These are phyloP conservation scores for Drosophila longiperda DNA, from an alignment of 2,888 invertebrate species.

Conservation along the genomic window DNA sequence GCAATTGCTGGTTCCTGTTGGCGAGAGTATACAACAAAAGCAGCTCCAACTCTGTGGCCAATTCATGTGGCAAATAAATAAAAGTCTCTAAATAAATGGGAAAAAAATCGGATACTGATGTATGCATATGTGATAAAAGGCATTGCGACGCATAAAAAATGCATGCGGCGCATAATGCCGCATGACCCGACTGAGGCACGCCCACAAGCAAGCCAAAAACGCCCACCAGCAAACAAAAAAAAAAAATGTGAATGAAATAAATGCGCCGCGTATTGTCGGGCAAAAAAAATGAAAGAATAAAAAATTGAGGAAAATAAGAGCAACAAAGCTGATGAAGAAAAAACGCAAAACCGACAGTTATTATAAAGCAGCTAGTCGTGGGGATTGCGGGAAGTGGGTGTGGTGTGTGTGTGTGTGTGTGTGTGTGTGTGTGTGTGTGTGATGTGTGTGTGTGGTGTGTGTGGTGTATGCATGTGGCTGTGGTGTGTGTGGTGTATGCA, in stretches of 20 bases:
- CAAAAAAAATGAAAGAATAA: conserved; percentile 41
- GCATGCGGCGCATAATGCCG: conserved; percentile 71
- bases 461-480: conserved; percentile 40
- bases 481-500: conserved; percentile 28
- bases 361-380: conserved; percentile 63
- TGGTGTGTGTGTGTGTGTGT: conserved; percentile 11
- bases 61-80: conserved; percentile 60
- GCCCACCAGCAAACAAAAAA: conserved; percentile 8
- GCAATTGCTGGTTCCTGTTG: conserved; percentile 5
- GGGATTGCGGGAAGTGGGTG: conserved; percentile 30
- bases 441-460: no score
- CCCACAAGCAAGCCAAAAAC: conserved; percentile 33
- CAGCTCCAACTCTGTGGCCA: conserved; percentile 52
- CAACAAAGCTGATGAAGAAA: conserved; percentile 70
- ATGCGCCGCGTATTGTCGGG: conserved; percentile 58
- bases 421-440: neutral
- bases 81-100: conserved; percentile 39
- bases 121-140: conserved; percentile 77
- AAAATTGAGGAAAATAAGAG: conserved; percentile 45
- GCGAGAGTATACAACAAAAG: conserved; percentile 31
- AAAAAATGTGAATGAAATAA: conserved; percentile 53
- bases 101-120: conserved; percentile 54
- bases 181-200: conserved; percentile 66
- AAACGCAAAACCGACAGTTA: conserved; percentile 78
- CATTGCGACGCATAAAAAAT: conserved; percentile 71